Evolutionary conservation across 2,888 invertebrate genomes (phyloP), one percentile per base, ranked within the genome.

Genomic region (Oscheius onirici): DNA sequence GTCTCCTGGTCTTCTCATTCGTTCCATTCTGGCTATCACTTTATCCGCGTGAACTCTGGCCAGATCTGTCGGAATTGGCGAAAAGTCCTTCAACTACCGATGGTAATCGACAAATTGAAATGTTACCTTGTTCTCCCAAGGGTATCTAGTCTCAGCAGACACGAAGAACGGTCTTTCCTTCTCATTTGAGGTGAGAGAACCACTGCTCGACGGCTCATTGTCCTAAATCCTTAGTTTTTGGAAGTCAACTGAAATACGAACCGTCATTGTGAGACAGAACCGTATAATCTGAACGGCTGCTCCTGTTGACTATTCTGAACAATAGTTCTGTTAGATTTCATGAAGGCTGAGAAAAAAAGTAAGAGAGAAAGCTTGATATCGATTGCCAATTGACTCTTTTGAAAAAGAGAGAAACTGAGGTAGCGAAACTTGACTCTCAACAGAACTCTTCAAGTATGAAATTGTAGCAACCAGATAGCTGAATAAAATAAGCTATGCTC

Each of bases 1-100:
- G 24, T 69, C 69, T 17, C 69, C 69, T 34, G 69, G 69, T 17
- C 43, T 69, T 46, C 60, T 58, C 44, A 43, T 49, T 24, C 51
- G 17, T 44, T 69, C 54, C 58, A 69, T 43, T 17, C 28, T 22
- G 1, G 57, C 58, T 49, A 69, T 69, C 6, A 69, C 69, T 46
- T 69, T 54, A 24, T 69, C 69, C 20, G 69, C 69, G 22, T 58
- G 58, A 26, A 28, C 51, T 28, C 69, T 5, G 8, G 69, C 69
- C 22, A 46, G 26, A 26, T 63, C 49, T 1, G 49, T 13, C n/a
- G 63, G 46, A 17, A 63, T 68, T 13, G 49, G 63, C 5, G 46
- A 24, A 26, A n/a, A 49, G 34, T 49, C 49, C 49, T 61, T 17
- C 22, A n/a, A 40, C 34, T n/a, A 58, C 28, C 11, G 13, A 13